Conservation (phyloP, 2,888 invertebrate species). For the Morpho deidamia region DNA sequence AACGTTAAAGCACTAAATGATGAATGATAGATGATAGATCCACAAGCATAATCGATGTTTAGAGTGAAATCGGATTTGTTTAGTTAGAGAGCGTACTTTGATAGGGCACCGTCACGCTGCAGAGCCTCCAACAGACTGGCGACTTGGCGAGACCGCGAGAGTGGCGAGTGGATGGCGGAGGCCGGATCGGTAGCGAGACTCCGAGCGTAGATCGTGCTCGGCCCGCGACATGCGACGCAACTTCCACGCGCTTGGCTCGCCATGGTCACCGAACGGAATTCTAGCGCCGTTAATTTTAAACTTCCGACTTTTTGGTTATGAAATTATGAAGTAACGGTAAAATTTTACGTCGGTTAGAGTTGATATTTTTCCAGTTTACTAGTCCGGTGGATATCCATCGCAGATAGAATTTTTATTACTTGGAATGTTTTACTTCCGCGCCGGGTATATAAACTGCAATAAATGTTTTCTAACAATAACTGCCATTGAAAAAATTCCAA, state of each 20-base stretch:
- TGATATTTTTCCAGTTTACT: no score
- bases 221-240: conserved; percentile 24
- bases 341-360: neutral
- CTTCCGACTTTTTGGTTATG: conserved; percentile 7
- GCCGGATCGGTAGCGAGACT: conserved; percentile 14
- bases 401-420: no score
- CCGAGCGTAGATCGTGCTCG: conserved; percentile 12
- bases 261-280: conserved; percentile 13
- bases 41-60: conserved; percentile 21
- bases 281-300: conserved; percentile 34
- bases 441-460: no score
- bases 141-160: conserved; percentile 20
- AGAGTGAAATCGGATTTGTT: conserved; percentile 18
- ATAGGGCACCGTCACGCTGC: conserved; percentile 62
- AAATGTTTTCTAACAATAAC: no score
- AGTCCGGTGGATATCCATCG: no score
- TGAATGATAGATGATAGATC: conserved; percentile 12
- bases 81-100: conserved; percentile 24
- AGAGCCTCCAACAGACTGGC: conserved; percentile 61
- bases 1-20: conserved; percentile 23
- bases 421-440: no score
- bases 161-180: neutral
- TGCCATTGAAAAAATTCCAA: no score
- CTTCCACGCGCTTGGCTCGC: conserved; percentile 19
- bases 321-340: no score